A percentile compares a stretch with the other conserved stretches of the same genome.
Conservation (phyloP, 2,888 invertebrate genomes). For the Dryocosmus kuriphilus region DNA sequence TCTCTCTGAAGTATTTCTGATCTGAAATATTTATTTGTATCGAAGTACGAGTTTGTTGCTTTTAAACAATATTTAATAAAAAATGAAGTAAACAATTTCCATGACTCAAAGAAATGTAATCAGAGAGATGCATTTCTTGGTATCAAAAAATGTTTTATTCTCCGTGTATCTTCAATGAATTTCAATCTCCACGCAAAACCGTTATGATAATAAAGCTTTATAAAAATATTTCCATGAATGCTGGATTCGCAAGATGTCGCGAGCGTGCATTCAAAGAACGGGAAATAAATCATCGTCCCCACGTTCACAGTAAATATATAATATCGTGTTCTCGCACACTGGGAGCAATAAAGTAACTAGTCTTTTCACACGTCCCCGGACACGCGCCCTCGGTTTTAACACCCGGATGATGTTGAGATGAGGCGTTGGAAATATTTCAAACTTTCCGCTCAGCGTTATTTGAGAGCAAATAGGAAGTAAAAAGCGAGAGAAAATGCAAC, state of each 20-base stretch:
- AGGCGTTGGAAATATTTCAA: conserved; percentile 32
- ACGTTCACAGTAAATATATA: background rate
- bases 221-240: too few relatives aligned
- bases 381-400: conserved; percentile 23
- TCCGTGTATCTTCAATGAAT: too few relatives aligned
- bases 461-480: conserved; percentile 26
- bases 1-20: too few relatives aligned
- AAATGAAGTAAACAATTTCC: too few relatives aligned
- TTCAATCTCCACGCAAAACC: too few relatives aligned
- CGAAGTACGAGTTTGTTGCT: too few relatives aligned
- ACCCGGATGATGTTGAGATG: conserved; percentile 35
- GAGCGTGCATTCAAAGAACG: conserved; percentile 14
- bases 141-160: too few relatives aligned
- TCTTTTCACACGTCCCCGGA: conserved; percentile 35
- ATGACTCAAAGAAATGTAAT: too few relatives aligned
- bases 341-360: conserved; percentile 25
- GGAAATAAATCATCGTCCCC: conserved; percentile 24
- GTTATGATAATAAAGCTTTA: too few relatives aligned
- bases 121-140: too few relatives aligned
- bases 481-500: conserved; percentile 31
- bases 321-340: background rate
- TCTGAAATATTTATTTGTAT: too few relatives aligned
- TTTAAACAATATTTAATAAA: too few relatives aligned
- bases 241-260: background rate
- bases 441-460: conserved; percentile 28